Conservation (phyloP, 1,140 invertebrate species). For the Eupeodes corollae region DNA sequence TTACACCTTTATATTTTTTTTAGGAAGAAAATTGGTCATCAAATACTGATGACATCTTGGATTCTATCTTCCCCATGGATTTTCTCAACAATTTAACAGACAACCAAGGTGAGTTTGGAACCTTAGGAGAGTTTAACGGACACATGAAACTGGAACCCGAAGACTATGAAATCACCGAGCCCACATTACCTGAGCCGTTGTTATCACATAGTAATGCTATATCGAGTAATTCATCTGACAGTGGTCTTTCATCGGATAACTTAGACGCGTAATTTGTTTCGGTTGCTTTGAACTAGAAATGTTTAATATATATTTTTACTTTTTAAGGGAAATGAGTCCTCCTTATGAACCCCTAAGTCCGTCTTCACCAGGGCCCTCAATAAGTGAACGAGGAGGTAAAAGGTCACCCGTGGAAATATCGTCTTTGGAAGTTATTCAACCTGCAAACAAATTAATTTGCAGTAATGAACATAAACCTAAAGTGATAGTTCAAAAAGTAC, state of each 20-base stretch:
- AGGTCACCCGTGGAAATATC: background rate
- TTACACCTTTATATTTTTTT: background rate
- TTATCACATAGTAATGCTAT: background rate
- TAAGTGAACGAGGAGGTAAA: conserved; percentile 3
- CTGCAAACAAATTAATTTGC: background rate
- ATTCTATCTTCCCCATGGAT: background rate
- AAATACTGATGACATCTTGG: background rate
- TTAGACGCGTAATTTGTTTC: conserved; percentile 20
- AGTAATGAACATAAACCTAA: background rate
- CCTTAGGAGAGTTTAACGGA: background rate
- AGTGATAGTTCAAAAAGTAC: background rate
- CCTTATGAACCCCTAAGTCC: conserved; percentile 30
- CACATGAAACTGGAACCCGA: background rate
- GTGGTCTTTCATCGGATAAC: conserved; percentile 41
- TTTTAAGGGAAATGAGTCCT: conserved; percentile 15
- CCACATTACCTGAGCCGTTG: background rate
- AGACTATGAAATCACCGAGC: background rate
- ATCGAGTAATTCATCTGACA: conserved; percentile 30
- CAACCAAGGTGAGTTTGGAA: background rate
- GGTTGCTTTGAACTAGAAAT: no score
- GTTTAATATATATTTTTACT: background rate
- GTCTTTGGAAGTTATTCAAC: background rate
- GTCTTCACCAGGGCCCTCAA: conserved; percentile 2
- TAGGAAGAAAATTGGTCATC: background rate
- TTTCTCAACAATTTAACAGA: background rate